These are phyloP conservation scores for Bovichtus diacanthus DNA, from an alignment of 2,797 vertebrate genomes.

Conservation along the genomic window DNA sequence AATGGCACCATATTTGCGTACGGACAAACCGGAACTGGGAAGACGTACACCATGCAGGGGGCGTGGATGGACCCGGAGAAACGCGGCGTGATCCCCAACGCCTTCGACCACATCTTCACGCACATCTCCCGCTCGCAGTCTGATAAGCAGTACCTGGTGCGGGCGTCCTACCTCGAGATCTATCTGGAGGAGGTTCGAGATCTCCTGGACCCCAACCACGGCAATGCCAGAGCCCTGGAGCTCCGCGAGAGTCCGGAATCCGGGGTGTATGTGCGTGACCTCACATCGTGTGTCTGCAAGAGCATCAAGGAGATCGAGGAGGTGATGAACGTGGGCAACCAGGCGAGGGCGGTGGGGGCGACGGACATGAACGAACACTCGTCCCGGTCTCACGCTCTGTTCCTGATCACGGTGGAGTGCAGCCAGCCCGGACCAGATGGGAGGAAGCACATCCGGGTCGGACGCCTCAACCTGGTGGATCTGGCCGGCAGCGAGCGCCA, in stretches of 20 bases:
- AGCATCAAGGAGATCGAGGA: conserved; percentile 98
- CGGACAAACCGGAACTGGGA: conserved; percentile 96
- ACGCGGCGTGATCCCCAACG: conserved; percentile 92
- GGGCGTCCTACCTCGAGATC: conserved; percentile 98
- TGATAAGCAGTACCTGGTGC: conserved; percentile 95
- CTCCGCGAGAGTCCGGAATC: conserved; percentile 94
- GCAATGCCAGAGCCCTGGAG: conserved; percentile 90
- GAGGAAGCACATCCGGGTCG: conserved; percentile 94
- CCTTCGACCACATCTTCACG: conserved; percentile 97
- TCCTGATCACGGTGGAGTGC: conserved; percentile 96
- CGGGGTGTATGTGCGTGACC: conserved; percentile 94
- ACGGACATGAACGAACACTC: conserved; percentile 98
- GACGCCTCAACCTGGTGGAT: conserved; percentile 96
- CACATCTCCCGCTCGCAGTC: conserved; percentile 95
- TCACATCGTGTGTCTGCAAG: conserved; percentile 96
- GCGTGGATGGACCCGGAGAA: conserved; percentile 92
- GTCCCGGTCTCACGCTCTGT: conserved; percentile 95
- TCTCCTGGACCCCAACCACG: conserved; percentile 85
- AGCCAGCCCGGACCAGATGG: conserved; percentile 92
- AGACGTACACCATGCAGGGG: conserved; percentile 98
- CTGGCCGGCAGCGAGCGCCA: conserved; percentile 96
- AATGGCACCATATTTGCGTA: conserved; percentile 97
- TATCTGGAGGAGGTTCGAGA: conserved; percentile 96
- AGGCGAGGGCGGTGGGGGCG: conserved; percentile 90
- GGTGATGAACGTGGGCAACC: conserved; percentile 96